These are phyloP conservation scores for Columbina picui DNA, from an alignment of 2,113 vertebrate genomes.

Conservation along the genomic window DNA sequence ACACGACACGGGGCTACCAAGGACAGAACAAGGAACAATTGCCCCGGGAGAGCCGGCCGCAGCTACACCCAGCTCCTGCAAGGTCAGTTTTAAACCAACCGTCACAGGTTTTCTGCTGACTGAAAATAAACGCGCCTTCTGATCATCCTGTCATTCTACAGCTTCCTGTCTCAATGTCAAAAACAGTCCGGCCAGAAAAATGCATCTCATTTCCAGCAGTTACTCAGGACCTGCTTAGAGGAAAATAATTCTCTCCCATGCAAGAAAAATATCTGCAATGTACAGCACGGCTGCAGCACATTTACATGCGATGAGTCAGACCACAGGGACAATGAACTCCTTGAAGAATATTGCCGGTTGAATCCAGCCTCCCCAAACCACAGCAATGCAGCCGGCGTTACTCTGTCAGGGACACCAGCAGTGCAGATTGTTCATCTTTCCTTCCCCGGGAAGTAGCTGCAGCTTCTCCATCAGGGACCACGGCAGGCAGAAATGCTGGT, in stretches of 20 bases:
- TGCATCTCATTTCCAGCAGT: constrained; percentile 26
- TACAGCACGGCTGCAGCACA: constrained; percentile 74
- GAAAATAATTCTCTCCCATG: constrained; percentile 62
- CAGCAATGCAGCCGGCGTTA: constrained; percentile 53
- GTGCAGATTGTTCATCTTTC: constrained; percentile 32
- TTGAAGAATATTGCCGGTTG: constrained; percentile 55
- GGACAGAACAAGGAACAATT: constrained; percentile 69
- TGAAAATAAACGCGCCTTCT: constrained; percentile 47
- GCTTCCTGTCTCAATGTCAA: constrained; percentile 29
- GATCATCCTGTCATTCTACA: constrained; percentile 58
- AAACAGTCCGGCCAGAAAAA: constrained; percentile 33
- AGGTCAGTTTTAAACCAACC: constrained; percentile 69
- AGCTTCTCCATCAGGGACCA: constrained; percentile 69
- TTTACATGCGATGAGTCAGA: constrained; percentile 82
- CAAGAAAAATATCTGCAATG: constrained; percentile 63
- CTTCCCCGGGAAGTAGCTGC: constrained; percentile 52
- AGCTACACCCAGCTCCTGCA: constrained; percentile 66
- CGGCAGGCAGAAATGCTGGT: constrained; percentile 39
- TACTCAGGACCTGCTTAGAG: constrained; percentile 52
- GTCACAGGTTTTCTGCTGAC: constrained; percentile 46
- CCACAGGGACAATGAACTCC: constrained; percentile 75
- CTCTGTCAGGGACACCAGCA: constrained; percentile 55
- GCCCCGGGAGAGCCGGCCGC: constrained; percentile 42
- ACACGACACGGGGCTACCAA: constrained; percentile 16
- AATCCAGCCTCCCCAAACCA: constrained; percentile 60